Evolutionary conservation across 2,113 vertebrate species (phyloP), one percentile per base, ranked within the genome.

Genomic region (Burhinus bistriatus): DNA sequence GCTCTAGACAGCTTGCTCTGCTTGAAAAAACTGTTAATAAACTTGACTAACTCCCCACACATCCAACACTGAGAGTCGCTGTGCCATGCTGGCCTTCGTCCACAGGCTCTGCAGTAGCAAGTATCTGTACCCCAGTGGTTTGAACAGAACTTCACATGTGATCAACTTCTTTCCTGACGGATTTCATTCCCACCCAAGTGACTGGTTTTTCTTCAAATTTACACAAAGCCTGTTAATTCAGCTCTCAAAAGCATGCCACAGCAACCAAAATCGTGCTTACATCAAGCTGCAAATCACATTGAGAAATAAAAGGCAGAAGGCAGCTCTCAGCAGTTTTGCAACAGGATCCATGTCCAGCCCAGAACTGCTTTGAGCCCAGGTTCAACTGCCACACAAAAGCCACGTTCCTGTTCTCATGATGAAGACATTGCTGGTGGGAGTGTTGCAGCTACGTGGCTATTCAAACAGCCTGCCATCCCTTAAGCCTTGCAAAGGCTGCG

Each of bases 341-440:
- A 47, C 2, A 44, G 44, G 29, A 79, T 52, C 36, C 47, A 12
- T 1, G 9, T 59, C 38, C 49, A 83, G 54, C 11, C 4, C 25
- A 83, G 29, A 83, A 66, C 10, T 26, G 14, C 36, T 68, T 2
- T 23, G 12, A 71, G 40, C 10, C 26, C 54, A 44, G 47, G 47
- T 65, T 69, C 52, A 69, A 9, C 52, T 62, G 42, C 59, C 62
- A 55, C 58, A 36, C 2, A 4, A 68, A n/a, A 71, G 19, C 7
- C 52, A 23, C 0, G 0, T 2, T 59, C 19, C 80, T 83, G 44
- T 10, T 68, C 34, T 54, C 4, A 0, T 1, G 2, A 18, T 27
- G 12, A 69, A 89, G 52, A 19, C 0, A 0, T 2, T 23, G 36
- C 69, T 73, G 40, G 32, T 68, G 83, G 27, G 34, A 90, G 20